Evolutionary conservation across 92 coral and sea anemone genomes (phyloP).

Genomic region (Nematostella vectensis): DNA sequence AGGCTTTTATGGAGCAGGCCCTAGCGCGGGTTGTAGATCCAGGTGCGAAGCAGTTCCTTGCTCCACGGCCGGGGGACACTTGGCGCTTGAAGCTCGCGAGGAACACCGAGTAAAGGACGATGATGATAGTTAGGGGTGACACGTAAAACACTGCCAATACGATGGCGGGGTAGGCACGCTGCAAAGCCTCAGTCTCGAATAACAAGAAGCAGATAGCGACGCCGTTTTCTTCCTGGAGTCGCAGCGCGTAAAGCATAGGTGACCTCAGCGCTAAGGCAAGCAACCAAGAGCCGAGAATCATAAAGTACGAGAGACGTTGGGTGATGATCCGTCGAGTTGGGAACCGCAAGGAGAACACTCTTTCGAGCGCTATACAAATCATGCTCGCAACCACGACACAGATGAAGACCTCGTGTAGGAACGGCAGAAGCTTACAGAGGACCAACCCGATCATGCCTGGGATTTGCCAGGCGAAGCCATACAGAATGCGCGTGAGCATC

Average conservation of each 20-base stretch:
- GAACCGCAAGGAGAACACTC: conserved; percentile 35
- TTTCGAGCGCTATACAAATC: conserved; percentile 39
- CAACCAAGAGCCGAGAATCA: conserved; percentile 35
- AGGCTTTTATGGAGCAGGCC: no score
- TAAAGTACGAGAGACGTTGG: conserved; percentile 9
- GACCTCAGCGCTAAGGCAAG: conserved; percentile 33
- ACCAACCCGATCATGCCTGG: conserved; percentile 28
- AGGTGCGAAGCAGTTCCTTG: no score
- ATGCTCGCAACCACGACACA: conserved; percentile 39
- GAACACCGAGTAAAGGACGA: conserved; percentile 23
- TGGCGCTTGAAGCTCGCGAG: conserved; percentile 28
- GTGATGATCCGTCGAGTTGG: conserved; percentile 33
- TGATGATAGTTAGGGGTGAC: conserved; percentile 19
- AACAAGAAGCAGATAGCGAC: conserved; percentile 5
- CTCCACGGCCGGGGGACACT: neutral
- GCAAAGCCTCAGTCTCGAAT: conserved; percentile 7
- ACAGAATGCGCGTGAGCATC: conserved; percentile 14
- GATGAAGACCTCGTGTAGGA: conserved; percentile 36
- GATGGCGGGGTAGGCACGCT: conserved; percentile 4
- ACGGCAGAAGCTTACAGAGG: conserved; percentile 38
- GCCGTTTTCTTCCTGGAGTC: conserved; percentile 12
- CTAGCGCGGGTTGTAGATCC: no score
- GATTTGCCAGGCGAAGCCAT: conserved; percentile 22
- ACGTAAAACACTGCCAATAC: conserved; percentile 31
- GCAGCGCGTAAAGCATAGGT: conserved; percentile 34